These are phyloP conservation scores for Spermophilus dauricus DNA, from an alignment of 2,113 vertebrate species.

Conservation along the genomic window DNA sequence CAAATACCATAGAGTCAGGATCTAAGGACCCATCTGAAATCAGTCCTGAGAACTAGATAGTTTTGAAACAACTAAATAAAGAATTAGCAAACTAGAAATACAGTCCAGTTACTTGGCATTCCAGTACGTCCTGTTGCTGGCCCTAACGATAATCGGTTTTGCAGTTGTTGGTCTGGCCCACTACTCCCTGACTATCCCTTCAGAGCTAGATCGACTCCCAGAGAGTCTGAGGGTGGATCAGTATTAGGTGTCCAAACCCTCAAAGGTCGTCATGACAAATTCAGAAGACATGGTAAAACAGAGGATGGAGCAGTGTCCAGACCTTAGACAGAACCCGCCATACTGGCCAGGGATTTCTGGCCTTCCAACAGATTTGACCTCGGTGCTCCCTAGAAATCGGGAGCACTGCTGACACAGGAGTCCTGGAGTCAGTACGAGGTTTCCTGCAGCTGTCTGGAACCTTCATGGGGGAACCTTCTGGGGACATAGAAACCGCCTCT, in stretches of 20 bases:
- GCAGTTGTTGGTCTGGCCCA: not conserved
- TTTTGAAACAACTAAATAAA: not conserved
- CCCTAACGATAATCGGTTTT: not conserved
- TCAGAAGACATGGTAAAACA: not conserved
- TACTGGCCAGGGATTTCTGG: not conserved
- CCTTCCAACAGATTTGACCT: not conserved
- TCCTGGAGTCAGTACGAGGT: too few relatives aligned
- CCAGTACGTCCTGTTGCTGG: rapidly evolving
- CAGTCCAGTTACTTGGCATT: too few relatives aligned
- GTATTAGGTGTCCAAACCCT: not conserved
- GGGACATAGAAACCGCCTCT: not conserved
- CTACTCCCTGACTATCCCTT: not conserved
- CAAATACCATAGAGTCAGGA: not conserved
- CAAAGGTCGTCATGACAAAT: not conserved
- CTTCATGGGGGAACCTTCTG: not conserved
- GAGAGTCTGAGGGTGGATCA: rapidly evolving
- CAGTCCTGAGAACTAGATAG: not conserved
- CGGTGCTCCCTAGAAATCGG: not conserved
- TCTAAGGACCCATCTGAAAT: not conserved
- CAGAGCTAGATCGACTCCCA: not conserved
- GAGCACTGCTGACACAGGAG: not conserved
- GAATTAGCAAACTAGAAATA: not conserved
- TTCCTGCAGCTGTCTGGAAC: not conserved
- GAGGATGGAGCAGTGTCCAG: not conserved
- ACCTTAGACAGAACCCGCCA: not conserved